These are phyloP conservation scores for Mus musculus DNA, from an alignment of 2,113 vertebrate genomes.

Conservation along the genomic window DNA sequence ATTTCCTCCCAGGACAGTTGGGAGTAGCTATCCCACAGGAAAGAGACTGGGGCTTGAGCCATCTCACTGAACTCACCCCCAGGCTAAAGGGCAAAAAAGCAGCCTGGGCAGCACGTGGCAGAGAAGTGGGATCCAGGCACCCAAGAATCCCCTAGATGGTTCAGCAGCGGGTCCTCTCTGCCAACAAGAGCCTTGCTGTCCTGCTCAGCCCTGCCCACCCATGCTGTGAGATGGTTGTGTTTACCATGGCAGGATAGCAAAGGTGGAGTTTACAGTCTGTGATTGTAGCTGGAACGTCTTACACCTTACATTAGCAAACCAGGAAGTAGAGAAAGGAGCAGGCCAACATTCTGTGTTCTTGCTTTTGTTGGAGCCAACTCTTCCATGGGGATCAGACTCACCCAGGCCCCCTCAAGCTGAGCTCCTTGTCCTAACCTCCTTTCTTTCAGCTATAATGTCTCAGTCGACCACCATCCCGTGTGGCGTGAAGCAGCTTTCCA, in stretches of 20 bases:
- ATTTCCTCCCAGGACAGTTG: not conserved
- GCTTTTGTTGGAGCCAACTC: not conserved
- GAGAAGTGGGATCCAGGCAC: not conserved
- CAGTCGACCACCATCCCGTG: too few relatives aligned
- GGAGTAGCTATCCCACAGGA: not conserved
- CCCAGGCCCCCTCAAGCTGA: too few relatives aligned
- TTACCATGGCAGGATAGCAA: not conserved
- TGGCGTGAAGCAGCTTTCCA: not conserved
- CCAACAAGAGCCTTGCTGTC: not conserved
- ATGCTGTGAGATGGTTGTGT: not conserved
- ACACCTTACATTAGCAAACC: not conserved
- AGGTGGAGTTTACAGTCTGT: not conserved
- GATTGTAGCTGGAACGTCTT: not conserved
- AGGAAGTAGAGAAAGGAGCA: not conserved
- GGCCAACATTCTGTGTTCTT: not conserved
- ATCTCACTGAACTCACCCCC: not conserved
- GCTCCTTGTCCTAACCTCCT: not conserved
- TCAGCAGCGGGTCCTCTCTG: not conserved
- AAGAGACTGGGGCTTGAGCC: not conserved
- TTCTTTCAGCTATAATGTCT: not conserved
- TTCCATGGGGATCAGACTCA: not conserved
- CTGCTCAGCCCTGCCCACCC: not conserved
- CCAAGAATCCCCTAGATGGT: not conserved
- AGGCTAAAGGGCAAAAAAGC: not conserved
- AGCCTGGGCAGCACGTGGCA: conserved; percentile 6